A percentile compares a stretch with the other conserved stretches of the same genome.
These are phyloP conservation scores for Alloscopus bannaensis DNA, from an alignment of 2,888 invertebrate genomes.

Conservation along the genomic window DNA sequence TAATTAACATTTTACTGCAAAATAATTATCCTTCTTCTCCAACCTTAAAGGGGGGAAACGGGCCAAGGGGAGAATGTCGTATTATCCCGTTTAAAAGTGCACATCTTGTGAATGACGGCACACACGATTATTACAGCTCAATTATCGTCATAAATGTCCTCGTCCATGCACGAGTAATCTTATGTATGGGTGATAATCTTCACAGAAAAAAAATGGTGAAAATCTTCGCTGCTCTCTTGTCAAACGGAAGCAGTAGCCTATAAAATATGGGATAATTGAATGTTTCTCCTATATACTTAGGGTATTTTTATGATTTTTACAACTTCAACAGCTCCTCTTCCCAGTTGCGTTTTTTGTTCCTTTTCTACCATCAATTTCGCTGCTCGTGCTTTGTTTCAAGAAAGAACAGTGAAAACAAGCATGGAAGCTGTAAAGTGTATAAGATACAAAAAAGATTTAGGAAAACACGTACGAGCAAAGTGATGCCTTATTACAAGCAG, in stretches of 20 bases:
- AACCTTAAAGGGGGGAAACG: conserved; percentile 1
- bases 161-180: conserved; percentile 52
- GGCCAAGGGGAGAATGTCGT: conserved; percentile 3
- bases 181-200: conserved; percentile 27
- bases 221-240: conserved; percentile 37
- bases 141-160: conserved; percentile 58
- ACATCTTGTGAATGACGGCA: no score
- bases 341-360: conserved; percentile 13
- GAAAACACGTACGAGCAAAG: no score
- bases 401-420: no score
- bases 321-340: conserved; percentile 7
- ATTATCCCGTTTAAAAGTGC: not conserved
- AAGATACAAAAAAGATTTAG: no score
- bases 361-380: no score
- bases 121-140: conserved; percentile 58
- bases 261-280: conserved; percentile 68
- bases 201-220: conserved; percentile 28
- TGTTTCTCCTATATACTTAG: conserved; percentile 67
- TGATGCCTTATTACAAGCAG: no score
- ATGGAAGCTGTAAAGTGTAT: no score
- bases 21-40: conserved; percentile 47
- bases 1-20: conserved; percentile 51
- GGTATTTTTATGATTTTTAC: conserved; percentile 53
- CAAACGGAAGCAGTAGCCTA: conserved; percentile 68
- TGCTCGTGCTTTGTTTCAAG: no score